These are phyloP conservation scores for Halichoerus grypus DNA, from an alignment of 2,113 vertebrate species.

Conservation along the genomic window DNA sequence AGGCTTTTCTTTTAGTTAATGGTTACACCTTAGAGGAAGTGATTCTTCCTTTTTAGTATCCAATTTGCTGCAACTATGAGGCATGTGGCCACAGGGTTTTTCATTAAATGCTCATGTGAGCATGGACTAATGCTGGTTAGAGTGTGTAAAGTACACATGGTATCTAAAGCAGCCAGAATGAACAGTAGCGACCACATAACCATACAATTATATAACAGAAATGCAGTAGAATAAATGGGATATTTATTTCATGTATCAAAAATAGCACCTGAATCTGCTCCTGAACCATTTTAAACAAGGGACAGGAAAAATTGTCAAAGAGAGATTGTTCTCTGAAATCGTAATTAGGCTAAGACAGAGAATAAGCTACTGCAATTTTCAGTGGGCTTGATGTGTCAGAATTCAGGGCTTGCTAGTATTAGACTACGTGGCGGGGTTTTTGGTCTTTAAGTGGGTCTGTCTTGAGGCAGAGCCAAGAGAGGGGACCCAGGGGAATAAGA, in stretches of 20 bases:
- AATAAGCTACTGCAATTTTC: not conserved
- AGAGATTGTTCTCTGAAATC: conserved; percentile 59
- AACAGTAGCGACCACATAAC: not conserved
- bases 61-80: not conserved
- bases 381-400: not conserved
- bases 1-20: conserved; percentile 34
- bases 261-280: not conserved
- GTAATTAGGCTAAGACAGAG: conserved; percentile 17
- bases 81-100: not conserved
- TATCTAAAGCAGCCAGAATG: not conserved
- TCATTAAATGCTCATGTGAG: not conserved
- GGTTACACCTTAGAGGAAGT: conserved; percentile 37
- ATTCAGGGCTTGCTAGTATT: not conserved
- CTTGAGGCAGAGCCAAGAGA: not conserved
- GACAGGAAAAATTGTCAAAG: conserved; percentile 11
- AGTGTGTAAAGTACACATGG: not conserved
- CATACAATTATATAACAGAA: conserved; percentile 13
- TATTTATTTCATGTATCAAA: conserved; percentile 41
- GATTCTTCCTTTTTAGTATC: not conserved
- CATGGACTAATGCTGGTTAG: not conserved
- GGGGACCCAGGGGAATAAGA: not conserved
- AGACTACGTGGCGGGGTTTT: conserved; percentile 1
- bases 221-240: conserved; percentile 18
- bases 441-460: not conserved
- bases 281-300: conserved; percentile 34